Base-by-base conservation (phyloP, 2,888 invertebrate species). In the Himalopsyche tibetana region DNA sequence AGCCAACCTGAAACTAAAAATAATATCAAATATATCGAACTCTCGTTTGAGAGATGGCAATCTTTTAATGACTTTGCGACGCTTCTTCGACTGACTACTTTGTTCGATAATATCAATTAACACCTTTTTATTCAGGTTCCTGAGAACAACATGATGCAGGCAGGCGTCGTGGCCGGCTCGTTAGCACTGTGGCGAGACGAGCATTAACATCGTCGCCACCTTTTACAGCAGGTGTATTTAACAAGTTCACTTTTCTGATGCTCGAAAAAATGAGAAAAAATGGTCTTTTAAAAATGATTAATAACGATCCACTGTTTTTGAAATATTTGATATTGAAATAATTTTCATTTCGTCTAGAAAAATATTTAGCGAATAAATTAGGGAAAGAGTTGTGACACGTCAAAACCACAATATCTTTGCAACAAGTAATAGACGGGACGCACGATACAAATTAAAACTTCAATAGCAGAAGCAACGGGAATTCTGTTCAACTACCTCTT, bases 81-180 rank as follows among this genome's bases (percentile, higher is more conserved):
- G 63, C 28, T 63, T 63, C 19, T n/a, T 63, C 63, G 8, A 63
- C 9, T 6, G 63, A 63, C 19, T 19, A 19, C 63, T 63, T 28
- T 63, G 63, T 63, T 63, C 63, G 63, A 63, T 63, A 63, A 63
- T 63, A 63, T 63, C 63, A 63, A 63, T 63, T 63, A 63, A 19
- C 63, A 63, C 63, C 63, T 63, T 63, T 56, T 63, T 63, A 63
- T 63, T 63, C 63, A 63, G 63, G 63, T 63, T 63, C 19, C 11
- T 28, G 63, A 11, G 28, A 28, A 63, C 63, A 8, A 19, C 63
- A 63, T 28, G 28, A 19, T 51, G 51, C 51, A 51, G 51, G 51
- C 51, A 63, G 11, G 63, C 63, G 28, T 63, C 63, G 28, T 63
- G 63, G 28, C 63, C 63, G 63, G n/a, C 63, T 63, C 63, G 15